Evolutionary conservation across 2,888 invertebrate genomes (phyloP).

Genomic region (Pollenia angustigena): DNA sequence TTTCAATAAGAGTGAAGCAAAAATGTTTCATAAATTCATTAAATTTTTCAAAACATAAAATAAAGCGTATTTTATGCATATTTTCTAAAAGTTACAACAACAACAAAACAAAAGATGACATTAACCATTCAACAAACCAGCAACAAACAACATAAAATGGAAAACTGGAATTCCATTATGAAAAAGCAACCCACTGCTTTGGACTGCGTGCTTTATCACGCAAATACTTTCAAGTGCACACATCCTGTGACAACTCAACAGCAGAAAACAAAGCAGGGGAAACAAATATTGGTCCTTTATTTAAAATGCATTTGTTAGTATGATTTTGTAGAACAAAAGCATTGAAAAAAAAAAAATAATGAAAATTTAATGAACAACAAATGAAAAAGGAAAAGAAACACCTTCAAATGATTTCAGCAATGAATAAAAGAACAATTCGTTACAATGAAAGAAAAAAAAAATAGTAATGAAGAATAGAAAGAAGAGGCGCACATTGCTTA

Average conservation of each 20-base stretch:
- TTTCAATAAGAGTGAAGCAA: background rate
- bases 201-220: conserved; percentile 68
- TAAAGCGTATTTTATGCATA: conserved; percentile 12
- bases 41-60: conserved; percentile 7
- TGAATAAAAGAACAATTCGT: conserved; percentile 42
- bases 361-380: conserved; percentile 59
- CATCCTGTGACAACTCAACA: conserved; percentile 60
- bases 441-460: conserved; percentile 27
- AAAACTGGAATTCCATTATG: conserved; percentile 18
- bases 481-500: conserved; percentile 34
- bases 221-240: conserved; percentile 55
- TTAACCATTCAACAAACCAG: conserved; percentile 37
- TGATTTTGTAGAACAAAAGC: background rate
- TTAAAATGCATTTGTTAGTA: conserved; percentile 51
- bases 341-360: conserved; percentile 1
- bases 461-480: background rate
- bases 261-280: conserved; percentile 22
- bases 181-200: conserved; percentile 32
- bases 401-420: conserved; percentile 56
- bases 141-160: conserved; percentile 27
- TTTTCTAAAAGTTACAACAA: background rate
- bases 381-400: conserved; percentile 47
- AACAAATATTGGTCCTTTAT: conserved; percentile 49
- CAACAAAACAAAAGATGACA: background rate
- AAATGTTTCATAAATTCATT: conserved; percentile 39